phyloP scores from a whole-genome alignment of 2,113 vertebrate species.

The Sula dactylatra region DNA sequence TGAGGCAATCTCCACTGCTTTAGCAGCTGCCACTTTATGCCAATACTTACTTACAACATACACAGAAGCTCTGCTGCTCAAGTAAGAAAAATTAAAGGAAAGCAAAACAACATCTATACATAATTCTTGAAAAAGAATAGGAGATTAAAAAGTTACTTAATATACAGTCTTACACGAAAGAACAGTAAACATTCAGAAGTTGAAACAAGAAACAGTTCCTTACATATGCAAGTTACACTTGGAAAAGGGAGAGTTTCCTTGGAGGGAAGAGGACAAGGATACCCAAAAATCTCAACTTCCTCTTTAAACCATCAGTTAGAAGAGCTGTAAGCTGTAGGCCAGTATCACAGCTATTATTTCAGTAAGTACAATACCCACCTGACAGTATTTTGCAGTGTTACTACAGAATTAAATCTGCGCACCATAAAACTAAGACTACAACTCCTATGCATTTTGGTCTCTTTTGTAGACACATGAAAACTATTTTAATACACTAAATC shows the following conservation, averaged over 20 bases:
- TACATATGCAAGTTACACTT: background rate
- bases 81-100: background rate
- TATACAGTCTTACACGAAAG: background rate
- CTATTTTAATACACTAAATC: background rate
- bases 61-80: too few species aligned
- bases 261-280: background rate
- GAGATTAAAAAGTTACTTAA: background rate
- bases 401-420: background rate
- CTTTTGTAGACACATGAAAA: background rate
- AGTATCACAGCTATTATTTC: background rate
- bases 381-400: background rate
- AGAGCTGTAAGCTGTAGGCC: background rate
- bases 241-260: background rate
- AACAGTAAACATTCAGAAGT: background rate
- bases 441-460: background rate
- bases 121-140: background rate
- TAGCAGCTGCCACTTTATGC: background rate
- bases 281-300: background rate
- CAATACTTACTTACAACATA: background rate
- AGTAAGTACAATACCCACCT: background rate
- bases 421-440: background rate
- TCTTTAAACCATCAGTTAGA: background rate
- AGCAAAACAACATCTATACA: background rate
- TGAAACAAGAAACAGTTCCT: background rate
- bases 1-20: background rate